Evolutionary conservation across 2,888 invertebrate genomes (phyloP), one percentile per base, ranked within the genome.

Genomic region (Spilosoma lubricipeda): DNA sequence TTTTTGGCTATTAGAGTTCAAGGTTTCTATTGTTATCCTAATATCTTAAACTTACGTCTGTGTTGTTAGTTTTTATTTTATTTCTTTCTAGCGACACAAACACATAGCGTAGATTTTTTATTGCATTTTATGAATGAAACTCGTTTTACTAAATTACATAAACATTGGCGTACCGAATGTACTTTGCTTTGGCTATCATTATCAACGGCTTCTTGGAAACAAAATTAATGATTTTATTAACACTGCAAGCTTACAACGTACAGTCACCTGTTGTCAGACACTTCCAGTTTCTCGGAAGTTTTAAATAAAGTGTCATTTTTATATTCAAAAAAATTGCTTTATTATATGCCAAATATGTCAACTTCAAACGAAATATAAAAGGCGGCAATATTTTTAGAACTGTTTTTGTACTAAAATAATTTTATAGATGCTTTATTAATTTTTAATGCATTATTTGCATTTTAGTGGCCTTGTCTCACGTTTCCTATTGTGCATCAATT

Each of bases 51-150:
- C 56, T 69, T 56, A 52, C 27, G 36, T n/a, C 33, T n/a, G 45
- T 59, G 5, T 59, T 59, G 59, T 27, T 27, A 59, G 59, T 59
- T 59, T 59, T 15, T 59, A 11, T 59, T 59, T 59, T 68, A 73
- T 45, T 45, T 67, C 71, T 65, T 72, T 65, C 70, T 48, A 52
- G 66, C 74, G 36, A 36, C 20, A 71, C 36, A 78, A 83, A 77
- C 5, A 76, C 74, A 78, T 77, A 83, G 63, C 52, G 72, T 77
- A 74, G 64, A 23, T 68, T 82, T 77, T 82, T 83, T 76, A 82
- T 77, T 74, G 76, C 72, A 56, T 69, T 78, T 79, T 81, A 82
- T 86, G 86, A 86, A 86, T 86, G 85, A 84, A 86, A 82, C 79
- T 78, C 73, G 80, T 85, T 85, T 76, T 77, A 70, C 65, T 70